A percentile compares a stretch with the other conserved stretches of the same genome.
These are phyloP conservation scores for Anoura caudifer DNA, from an alignment of 2,113 vertebrate genomes.

Conservation along the genomic window DNA sequence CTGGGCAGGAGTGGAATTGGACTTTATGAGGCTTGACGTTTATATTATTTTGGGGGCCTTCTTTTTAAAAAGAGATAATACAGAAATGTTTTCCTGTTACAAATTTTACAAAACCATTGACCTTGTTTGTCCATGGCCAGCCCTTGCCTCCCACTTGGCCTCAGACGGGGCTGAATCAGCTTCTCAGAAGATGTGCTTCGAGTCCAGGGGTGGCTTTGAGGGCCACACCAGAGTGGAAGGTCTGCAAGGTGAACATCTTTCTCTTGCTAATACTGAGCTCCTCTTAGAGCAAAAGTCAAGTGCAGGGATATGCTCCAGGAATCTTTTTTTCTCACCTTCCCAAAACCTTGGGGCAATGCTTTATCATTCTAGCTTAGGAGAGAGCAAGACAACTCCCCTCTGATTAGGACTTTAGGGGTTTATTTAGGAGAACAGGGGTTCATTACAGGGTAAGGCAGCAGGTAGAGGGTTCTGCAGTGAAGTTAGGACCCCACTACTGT, in stretches of 20 bases:
- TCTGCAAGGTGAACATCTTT: background rate
- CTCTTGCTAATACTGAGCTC: background rate
- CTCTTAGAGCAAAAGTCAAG: background rate
- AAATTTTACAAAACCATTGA: background rate
- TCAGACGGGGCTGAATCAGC: background rate
- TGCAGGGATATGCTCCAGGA: background rate
- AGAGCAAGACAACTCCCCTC: background rate
- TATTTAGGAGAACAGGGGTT: background rate
- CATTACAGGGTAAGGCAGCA: background rate
- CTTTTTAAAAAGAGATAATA: background rate
- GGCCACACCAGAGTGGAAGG: background rate
- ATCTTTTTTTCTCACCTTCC: background rate
- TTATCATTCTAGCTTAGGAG: background rate
- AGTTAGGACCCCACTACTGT: background rate
- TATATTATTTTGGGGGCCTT: background rate
- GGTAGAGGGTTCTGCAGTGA: background rate
- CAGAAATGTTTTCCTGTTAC: background rate
- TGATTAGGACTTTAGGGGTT: no score
- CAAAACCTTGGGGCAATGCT: background rate
- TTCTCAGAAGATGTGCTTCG: background rate
- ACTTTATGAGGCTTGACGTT: background rate
- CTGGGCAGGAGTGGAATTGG: background rate
- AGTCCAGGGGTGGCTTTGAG: background rate
- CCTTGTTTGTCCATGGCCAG: background rate
- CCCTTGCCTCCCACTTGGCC: background rate